A percentile compares a stretch with the other conserved stretches of the same genome.
Evolutionary conservation across 2,797 vertebrate species (phyloP).

Genomic region (Chloroceryle inda): DNA sequence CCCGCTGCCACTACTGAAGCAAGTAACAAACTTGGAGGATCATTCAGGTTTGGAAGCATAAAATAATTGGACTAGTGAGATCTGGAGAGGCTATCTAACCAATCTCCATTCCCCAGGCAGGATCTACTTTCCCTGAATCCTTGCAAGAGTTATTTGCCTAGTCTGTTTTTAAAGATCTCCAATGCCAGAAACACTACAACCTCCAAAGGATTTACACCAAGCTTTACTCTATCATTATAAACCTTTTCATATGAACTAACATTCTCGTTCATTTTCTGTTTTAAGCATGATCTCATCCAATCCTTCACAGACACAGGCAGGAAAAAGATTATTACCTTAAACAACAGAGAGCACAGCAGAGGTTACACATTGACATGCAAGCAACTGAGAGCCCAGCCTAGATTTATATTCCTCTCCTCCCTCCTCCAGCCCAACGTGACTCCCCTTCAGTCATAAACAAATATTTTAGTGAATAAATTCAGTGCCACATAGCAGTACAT

Average conservation of each 20-base stretch:
- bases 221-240: neutral
- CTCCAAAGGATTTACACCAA: neutral
- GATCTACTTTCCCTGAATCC: neutral
- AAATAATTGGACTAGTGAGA: neutral
- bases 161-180: neutral
- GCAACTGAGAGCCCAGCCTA: neutral
- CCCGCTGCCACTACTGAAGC: neutral
- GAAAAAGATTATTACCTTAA: neutral
- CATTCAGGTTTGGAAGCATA: neutral
- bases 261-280: neutral
- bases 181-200: neutral
- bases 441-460: neutral
- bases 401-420: neutral
- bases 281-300: neutral
- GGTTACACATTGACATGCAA: neutral
- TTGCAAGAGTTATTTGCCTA: neutral
- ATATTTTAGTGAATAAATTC: neutral
- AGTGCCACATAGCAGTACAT: neutral
- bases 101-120: neutral
- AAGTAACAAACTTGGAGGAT: neutral
- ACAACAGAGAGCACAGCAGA: neutral
- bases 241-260: neutral
- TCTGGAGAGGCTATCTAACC: neutral
- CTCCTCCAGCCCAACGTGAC: neutral
- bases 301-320: neutral